phyloP scores from a whole-genome alignment of 2,888 invertebrate genomes.

The Dasysyrphus tricinctus region DNA sequence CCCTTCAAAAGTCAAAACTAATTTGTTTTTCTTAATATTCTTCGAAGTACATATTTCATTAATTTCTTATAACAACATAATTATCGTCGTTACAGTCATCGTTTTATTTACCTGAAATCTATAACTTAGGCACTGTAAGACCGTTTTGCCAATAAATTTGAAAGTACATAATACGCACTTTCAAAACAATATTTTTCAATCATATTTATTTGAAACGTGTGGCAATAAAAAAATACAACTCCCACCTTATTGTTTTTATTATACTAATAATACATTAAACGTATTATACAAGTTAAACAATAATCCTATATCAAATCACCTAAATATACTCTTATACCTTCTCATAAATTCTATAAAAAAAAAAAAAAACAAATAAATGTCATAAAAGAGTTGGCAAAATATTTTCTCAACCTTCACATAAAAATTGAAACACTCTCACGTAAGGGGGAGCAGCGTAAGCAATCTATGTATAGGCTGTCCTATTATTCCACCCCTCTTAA shows the following conservation, averaged over 20 bases:
- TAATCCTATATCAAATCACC: constrained; percentile 56
- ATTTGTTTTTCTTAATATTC: too few relatives aligned
- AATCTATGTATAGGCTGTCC: neutral
- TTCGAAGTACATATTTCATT: too few relatives aligned
- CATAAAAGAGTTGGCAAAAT: constrained; percentile 57
- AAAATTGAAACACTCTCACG: constrained; percentile 34
- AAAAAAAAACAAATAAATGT: constrained; percentile 69
- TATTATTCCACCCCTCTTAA: constrained; percentile 39
- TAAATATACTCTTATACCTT: constrained; percentile 41
- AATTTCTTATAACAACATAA: too few relatives aligned
- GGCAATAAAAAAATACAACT: constrained; percentile 41
- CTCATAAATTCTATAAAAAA: constrained; percentile 57
- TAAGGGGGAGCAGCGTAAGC: neutral
- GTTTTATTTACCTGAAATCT: too few relatives aligned
- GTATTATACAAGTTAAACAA: constrained; percentile 53
- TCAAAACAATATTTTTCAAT: neutral
- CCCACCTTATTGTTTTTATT: constrained; percentile 26
- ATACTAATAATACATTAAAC: constrained; percentile 47
- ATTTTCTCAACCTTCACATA: constrained; percentile 48
- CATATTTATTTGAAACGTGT: constrained; percentile 19
- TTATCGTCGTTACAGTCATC: too few relatives aligned
- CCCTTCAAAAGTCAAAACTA: too few relatives aligned
- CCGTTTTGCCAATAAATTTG: too few relatives aligned
- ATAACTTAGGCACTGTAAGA: too few relatives aligned
- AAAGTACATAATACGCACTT: neutral